Evolutionary conservation across 92 coral and sea anemone genomes (phyloP), one percentile per base, ranked within the genome.

Genomic region (Bergia puertoricense): DNA sequence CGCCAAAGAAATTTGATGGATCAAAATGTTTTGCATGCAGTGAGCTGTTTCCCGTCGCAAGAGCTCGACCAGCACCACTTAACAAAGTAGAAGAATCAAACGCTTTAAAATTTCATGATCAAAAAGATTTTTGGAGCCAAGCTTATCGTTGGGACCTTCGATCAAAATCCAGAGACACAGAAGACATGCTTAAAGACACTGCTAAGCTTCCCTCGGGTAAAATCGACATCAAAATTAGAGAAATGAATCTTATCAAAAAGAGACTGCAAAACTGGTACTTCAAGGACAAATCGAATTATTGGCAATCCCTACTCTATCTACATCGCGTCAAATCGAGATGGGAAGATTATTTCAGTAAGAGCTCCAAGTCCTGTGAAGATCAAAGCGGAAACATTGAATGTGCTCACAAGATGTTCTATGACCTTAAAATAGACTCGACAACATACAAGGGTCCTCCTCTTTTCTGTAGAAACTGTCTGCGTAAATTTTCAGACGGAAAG

Each of bases 401-500:
- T 48, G 54, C 54, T 48, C 54, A 48, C 54, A 48, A 48, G 8
- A 48, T 48, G 54, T 20, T 68, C 37, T n/a, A 36, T 36, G 23
- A 13, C 62, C 84, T 79, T 48, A 14, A 15, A 45, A 79, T 42
- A 3, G 40, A 79, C 18, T 30, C 84, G 11, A 15, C 20, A 42
- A 44, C 85, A 20, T 23, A 44, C 6, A 30, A 44, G 3, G 85
- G 86, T 41, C 20, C 48, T n/a, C 16, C 48, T 44, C 76, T 82
- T 22, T 82, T 57, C 76, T 65, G 86, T 16, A 46, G 86, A 57
- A 62, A 82, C 74, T 51, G 73, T n/a, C 1, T 54, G 68, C 22
- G 23, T 30, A 82, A 9, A 5, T 30, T 22, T 8, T 54, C 10
- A 67, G 41, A 4, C n/a, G 85, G 8, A 59, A 46, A 10, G 38